Base-by-base conservation (phyloP, 1,140 invertebrate genomes). In the Ostrea edulis region DNA sequence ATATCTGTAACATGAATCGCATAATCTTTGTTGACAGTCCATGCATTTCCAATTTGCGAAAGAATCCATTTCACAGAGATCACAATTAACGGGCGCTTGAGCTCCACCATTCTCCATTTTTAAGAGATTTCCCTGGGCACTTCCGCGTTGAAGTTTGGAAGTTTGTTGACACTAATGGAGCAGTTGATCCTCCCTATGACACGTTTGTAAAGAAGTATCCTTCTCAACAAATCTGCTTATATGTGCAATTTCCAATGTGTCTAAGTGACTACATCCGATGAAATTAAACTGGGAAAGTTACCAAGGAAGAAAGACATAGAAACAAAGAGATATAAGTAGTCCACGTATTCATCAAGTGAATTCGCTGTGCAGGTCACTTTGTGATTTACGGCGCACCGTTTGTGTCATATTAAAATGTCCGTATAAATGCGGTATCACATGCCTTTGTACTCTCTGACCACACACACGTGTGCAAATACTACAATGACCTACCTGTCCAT, bases 1-100 rank as follows among this genome's bases (percentile, higher is more conserved):
- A 14, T 77, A 77, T 14, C 12, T 29, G 25, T 77, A 25, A 12
- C 68, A 77, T 8, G 68, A 25, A 77, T 77, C 68, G 29, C 68
- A 77, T 77, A 77, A 77, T 77, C 29, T 77, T 14, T 77, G 68
- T 29, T 77, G 68, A 35, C 68, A 77, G 68, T 77, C 68, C 68
- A 29, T 77, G 68, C 68, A 77, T 77, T 77, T 77, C 68, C 68
- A 77, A 35, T 77, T 77, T 12, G 68, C 68, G 14, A 77, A 14
- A 17, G 68, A 77, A 77, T 77, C 68, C 68, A 35, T 35, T 77
- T 77, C 68, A 29, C 68, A 77, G 12, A 77, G 68, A 77, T 77
- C 68, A 77, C 68, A 77, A 77, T 77, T 77, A 35, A 77, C 68
- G 9, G 68, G 25, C 14, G 68, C 68, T 77, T 77, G 68, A 35